These are phyloP conservation scores for Alaudala cheleensis DNA, from an alignment of 2,113 vertebrate species.

Conservation along the genomic window DNA sequence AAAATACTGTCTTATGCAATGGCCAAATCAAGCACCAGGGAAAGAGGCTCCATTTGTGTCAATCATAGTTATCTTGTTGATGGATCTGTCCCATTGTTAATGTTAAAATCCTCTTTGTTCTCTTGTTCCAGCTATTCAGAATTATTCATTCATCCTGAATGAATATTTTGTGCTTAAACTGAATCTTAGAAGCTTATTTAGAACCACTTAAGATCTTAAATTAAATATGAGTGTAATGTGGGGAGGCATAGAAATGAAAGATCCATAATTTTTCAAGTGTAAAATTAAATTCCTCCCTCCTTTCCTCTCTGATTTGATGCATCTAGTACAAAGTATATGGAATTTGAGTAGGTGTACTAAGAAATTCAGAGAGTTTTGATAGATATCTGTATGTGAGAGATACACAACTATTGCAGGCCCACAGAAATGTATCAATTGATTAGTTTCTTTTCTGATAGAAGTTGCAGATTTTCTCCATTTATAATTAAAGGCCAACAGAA, in stretches of 20 bases:
- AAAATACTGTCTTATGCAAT: neutral
- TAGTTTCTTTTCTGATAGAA: neutral
- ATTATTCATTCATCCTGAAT: constrained; percentile 8
- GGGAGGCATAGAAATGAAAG: neutral
- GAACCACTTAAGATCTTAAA: constrained; percentile 1
- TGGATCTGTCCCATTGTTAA: neutral
- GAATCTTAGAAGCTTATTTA: constrained; percentile 27
- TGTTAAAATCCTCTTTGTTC: neutral
- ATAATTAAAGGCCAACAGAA: constrained; percentile 11
- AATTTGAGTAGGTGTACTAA: neutral
- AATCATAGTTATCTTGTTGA: neutral
- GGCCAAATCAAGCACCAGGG: neutral
- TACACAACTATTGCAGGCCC: neutral
- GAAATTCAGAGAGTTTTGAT: neutral
- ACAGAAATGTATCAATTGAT: neutral
- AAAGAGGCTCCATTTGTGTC: neutral
- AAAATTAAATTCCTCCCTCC: constrained; percentile 13
- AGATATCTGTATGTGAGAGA: neutral
- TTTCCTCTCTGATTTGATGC: neutral
- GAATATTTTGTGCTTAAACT: constrained; percentile 17
- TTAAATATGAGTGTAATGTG: neutral
- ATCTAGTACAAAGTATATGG: neutral
- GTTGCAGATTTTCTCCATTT: neutral
- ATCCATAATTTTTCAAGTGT: constrained; percentile 7
- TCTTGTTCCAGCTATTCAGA: constrained; percentile 5